Evolutionary conservation across 92 coral and sea anemone species (phyloP).

Genomic region (Zoanthus solanderi): DNA sequence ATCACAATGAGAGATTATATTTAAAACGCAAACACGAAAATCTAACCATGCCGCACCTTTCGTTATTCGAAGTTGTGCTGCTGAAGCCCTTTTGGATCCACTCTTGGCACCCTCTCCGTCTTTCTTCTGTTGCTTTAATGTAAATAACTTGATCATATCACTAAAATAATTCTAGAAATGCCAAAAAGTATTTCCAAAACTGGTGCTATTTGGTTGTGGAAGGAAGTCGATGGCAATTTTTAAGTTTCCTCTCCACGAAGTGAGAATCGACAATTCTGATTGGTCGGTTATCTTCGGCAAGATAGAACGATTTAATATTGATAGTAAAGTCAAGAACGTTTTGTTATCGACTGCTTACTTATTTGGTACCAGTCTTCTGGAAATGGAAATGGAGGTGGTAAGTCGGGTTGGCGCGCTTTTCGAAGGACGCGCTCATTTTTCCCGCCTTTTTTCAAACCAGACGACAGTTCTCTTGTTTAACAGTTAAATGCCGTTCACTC

Average conservation of each 20-base stretch:
- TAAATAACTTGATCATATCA: constrained; percentile 97
- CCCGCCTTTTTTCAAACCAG: constrained; percentile 32
- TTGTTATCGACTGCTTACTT: constrained; percentile 3
- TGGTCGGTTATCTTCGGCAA: constrained; percentile 69
- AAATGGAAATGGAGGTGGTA: neutral
- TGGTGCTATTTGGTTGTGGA: constrained; percentile 41
- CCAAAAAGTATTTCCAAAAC: constrained; percentile 50
- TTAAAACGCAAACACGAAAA: constrained; percentile 36
- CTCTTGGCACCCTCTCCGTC: constrained; percentile 97
- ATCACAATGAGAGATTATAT: constrained; percentile 45
- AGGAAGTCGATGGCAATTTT: constrained; percentile 70
- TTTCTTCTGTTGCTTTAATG: constrained; percentile 96
- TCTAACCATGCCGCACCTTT: constrained; percentile 89
- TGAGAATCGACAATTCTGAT: constrained; percentile 64
- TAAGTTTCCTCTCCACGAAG: constrained; percentile 82
- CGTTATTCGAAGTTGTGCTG: constrained; percentile 95
- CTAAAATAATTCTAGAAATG: constrained; percentile 44
- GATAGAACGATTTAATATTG: constrained; percentile 39
- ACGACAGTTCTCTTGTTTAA: neutral
- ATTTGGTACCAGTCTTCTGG: constrained; percentile 5
- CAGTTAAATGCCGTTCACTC: neutral
- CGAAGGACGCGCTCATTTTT: constrained; percentile 34
- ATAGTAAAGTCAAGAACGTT: neutral
- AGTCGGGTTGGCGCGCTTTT: constrained; percentile 38
- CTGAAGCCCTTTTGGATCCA: constrained; percentile 98